These are phyloP conservation scores for Sebastes steindachneri DNA, from an alignment of 2,797 vertebrate species.

Conservation along the genomic window DNA sequence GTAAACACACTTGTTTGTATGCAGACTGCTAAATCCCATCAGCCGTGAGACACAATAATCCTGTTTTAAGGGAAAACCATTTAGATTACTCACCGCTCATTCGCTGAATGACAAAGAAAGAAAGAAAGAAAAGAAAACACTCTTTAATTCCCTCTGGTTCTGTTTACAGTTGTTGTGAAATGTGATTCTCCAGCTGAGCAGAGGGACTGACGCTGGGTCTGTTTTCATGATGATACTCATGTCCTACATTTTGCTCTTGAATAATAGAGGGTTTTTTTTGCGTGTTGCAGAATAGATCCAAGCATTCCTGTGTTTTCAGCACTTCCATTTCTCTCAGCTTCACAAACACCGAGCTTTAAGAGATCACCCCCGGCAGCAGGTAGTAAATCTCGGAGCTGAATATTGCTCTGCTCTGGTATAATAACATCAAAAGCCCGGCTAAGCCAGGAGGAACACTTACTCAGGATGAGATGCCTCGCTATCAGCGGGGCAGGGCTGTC, in stretches of 20 bases:
- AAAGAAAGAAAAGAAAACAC: background rate
- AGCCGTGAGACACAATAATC: conserved; percentile 27
- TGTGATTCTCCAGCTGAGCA: conserved; percentile 36
- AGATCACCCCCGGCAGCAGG: conserved; percentile 62
- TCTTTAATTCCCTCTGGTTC: conserved; percentile 4
- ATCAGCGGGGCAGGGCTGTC: conserved; percentile 71
- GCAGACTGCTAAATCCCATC: conserved; percentile 19
- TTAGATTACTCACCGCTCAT: conserved; percentile 20
- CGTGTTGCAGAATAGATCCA: conserved; percentile 16
- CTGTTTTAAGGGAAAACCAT: conserved; percentile 42
- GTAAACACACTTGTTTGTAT: conserved; percentile 4
- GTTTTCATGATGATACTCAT: conserved; percentile 30
- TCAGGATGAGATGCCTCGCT: conserved; percentile 62
- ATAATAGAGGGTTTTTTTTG: conserved; percentile 29
- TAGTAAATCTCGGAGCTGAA: conserved; percentile 58
- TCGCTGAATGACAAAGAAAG: background rate
- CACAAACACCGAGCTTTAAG: conserved; percentile 55
- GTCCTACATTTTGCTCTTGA: conserved; percentile 46
- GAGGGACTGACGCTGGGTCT: conserved; percentile 5
- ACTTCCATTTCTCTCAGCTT: conserved; percentile 51
- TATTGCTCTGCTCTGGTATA: conserved; percentile 65
- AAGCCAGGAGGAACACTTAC: conserved; percentile 73
- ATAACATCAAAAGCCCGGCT: conserved; percentile 74
- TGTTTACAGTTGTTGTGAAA: conserved; percentile 3
- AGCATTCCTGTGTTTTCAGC: conserved; percentile 8